Base-by-base conservation (phyloP, 2,888 invertebrate species). In the Erynnis tages region DNA sequence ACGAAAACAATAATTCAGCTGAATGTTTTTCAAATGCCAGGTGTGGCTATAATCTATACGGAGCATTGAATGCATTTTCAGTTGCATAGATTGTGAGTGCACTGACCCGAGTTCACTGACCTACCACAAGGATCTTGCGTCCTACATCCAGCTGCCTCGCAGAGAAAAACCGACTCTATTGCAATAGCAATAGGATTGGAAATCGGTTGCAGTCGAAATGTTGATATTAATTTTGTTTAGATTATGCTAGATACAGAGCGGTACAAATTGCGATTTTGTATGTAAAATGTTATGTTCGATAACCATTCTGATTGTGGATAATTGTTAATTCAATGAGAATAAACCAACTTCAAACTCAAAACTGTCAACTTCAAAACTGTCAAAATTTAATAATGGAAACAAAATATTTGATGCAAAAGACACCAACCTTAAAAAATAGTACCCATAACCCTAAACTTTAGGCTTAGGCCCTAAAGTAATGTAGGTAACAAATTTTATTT, bases 111-210 rank as follows among this genome's bases (percentile, higher is more conserved):
- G 73, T 73, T 74, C 78, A 73, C 66, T 73, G 68, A 76, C 81
- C 81, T 74, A 64, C 66, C 69, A 59, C 81, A 77, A 80, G 78
- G 79, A 72, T 78, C 59, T 60, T 53, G 57, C 58, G 61, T 61
- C 65, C 65, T 55, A 66, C 56, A 61, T 66, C 2, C 49, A 34
- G 0, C 6, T 0, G 11, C 23, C 8, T 11, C 11, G 32, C 32
- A 23, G 34, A 0, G 7, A 2, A n/a, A 49, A 40, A 10, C 0
- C 25, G 1, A 13, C 8, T 13, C 3, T 57, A 41, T 27, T 19
- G 16, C 43, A 17, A 37, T 6, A 4, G 23, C 13, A 10, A 8
- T 54, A 48, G 34, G 44, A 43, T 30, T 23, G 21, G 27, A 53
- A 41, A 38, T 54, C 41, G 32, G 30, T 13, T 14, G 37, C 23